phyloP scores from a whole-genome alignment of 2,797 vertebrate genomes.

The Artibeus lituratus region DNA sequence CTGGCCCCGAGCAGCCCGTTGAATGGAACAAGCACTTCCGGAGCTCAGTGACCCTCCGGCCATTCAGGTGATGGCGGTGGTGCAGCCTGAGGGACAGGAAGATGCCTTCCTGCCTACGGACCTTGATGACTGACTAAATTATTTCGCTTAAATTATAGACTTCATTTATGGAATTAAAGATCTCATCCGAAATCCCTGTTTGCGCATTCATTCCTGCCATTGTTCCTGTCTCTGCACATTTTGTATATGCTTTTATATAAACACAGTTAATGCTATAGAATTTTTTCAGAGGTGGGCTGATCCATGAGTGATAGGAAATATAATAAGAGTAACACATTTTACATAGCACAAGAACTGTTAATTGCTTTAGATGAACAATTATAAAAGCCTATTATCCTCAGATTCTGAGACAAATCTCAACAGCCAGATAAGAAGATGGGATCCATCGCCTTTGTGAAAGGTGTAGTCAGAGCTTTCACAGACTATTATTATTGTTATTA shows the following conservation, averaged over 20 bases:
- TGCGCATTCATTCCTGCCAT: neutral
- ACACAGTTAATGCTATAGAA: conserved; percentile 48
- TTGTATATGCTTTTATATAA: conserved; percentile 59
- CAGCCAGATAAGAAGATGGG: neutral
- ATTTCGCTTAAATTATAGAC: neutral
- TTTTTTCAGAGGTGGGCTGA: neutral
- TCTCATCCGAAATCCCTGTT: conserved; percentile 39
- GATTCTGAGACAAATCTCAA: neutral
- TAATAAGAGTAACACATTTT: neutral
- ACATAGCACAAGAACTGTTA: neutral
- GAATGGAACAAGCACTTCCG: neutral
- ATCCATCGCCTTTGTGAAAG: neutral
- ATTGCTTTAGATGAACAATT: neutral
- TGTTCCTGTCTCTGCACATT: conserved; percentile 55
- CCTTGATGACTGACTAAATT: neutral
- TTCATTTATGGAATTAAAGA: conserved; percentile 46
- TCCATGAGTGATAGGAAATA: neutral
- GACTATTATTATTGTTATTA: neutral
- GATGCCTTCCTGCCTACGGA: neutral
- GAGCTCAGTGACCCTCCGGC: neutral
- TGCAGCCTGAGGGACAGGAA: neutral
- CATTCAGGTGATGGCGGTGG: fast-evolving
- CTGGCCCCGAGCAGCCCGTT: neutral
- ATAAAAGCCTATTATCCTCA: neutral
- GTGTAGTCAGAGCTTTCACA: no score